Base-by-base conservation (phyloP, 2,888 invertebrate genomes). In the Agrypnus murinus region DNA sequence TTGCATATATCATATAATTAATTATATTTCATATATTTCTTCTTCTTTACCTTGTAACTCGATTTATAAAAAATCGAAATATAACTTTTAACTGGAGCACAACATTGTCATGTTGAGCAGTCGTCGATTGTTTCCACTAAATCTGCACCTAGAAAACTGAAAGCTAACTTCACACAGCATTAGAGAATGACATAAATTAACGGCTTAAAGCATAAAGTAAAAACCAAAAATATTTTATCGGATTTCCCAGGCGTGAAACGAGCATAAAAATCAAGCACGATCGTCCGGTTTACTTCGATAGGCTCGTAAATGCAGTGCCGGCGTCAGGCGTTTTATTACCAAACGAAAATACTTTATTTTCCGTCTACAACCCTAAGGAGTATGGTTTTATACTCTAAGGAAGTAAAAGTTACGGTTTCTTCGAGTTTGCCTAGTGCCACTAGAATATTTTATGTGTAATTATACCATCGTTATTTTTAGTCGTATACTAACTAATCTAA, bases 391-490 rank as follows among this genome's bases (percentile, higher is more conserved):
- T 48, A 43, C 31, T 25, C 38, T 1, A 50, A 25, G 36, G 48
- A 50, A 63, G 50, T 63, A 63, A 63, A 63, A 63, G 50, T 63
- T 63, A 63, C 63, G 50, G 17, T 17, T 14, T 12, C 38, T 50
- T 50, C 17, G 8, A 38, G 19, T 19, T 14, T n/a, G n/a, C 3
- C 38, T 57, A 7, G 17, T 38, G 1, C 15, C 15, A 34, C 17
- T 57, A 36, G 57, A 36, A 36, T 38, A 57, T 38, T 57, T 57
- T 36, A 38, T 57, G 14, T 38, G 36, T 34, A 32, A 55, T 55
- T 55, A 34, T 10, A 8, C 7, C 14, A 3, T 53, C n/a, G 53
- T 53, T 31, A 53, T 10, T 12, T 25, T 19, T 15, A 46, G 15
- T 46, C 46, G n/a, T n/a, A n/a, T n/a, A n/a, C n/a, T 6, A 1